phyloP scores from a whole-genome alignment of 2,797 vertebrate genomes.

The Eutrigla gurnardus region DNA sequence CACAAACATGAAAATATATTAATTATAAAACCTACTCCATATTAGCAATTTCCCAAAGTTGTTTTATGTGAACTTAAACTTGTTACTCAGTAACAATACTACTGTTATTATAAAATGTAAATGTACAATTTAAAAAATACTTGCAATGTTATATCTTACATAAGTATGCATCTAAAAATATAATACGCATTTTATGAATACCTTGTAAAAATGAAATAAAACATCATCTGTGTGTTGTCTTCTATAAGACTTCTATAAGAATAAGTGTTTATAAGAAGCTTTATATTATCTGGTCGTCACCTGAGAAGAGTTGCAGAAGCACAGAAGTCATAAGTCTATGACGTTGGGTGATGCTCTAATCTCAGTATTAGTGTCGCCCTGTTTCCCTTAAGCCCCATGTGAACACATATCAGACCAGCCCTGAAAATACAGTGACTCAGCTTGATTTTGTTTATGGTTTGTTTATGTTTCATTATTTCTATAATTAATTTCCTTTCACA shows the following conservation, averaged over 20 bases:
- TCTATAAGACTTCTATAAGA: too few relatives aligned
- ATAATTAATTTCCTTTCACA: background rate
- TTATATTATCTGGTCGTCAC: slow-evolving; percentile 4
- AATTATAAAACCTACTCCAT: too few relatives aligned
- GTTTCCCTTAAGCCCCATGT: slow-evolving; percentile 35
- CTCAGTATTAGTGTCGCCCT: slow-evolving; percentile 38
- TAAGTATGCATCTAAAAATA: background rate
- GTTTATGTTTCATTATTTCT: background rate
- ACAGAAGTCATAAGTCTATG: slow-evolving; percentile 34
- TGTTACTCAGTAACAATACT: too few relatives aligned
- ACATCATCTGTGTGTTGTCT: background rate
- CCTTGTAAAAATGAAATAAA: background rate
- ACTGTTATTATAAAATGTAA: too few relatives aligned
- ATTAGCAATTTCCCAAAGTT: too few relatives aligned
- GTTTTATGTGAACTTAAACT: too few relatives aligned
- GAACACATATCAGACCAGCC: slow-evolving; percentile 1
- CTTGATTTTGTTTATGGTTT: background rate
- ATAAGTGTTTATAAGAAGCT: slow-evolving; percentile 31
- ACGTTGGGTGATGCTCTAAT: slow-evolving; percentile 16
- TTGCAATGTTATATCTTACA: background rate
- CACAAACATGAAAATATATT: too few relatives aligned
- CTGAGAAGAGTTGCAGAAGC: slow-evolving; percentile 1
- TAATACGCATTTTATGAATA: background rate
- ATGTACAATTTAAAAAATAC: too few relatives aligned
- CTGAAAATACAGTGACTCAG: background rate